phyloP scores from a whole-genome alignment of 2,888 invertebrate species.

The Agrochola macilenta region DNA sequence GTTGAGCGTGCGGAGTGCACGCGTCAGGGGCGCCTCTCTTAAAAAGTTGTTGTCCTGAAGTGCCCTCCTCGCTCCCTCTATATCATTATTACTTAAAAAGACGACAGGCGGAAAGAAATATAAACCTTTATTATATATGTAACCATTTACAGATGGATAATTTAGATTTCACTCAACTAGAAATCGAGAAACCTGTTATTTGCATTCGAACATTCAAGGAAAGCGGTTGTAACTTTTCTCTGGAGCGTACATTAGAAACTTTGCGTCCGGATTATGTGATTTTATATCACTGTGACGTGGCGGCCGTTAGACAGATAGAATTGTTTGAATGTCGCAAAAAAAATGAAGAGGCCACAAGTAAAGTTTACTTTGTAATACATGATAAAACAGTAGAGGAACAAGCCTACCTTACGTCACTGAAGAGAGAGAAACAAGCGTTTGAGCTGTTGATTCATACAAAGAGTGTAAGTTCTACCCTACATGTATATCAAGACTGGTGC shows the following conservation, averaged over 20 bases:
- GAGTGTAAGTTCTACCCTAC: slow-evolving; percentile 91
- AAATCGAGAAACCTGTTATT: slow-evolving; percentile 92
- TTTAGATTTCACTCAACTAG: slow-evolving; percentile 92
- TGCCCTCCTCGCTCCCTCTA: background rate
- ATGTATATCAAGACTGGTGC: background rate
- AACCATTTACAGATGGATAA: slow-evolving; percentile 91
- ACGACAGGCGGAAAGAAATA: background rate
- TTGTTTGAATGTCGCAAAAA: slow-evolving; percentile 93
- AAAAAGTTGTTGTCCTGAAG: background rate
- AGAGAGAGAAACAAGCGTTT: slow-evolving; percentile 98
- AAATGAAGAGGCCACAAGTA: slow-evolving; percentile 87
- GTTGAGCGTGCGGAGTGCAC: too few species aligned
- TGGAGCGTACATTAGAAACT: slow-evolving; percentile 93
- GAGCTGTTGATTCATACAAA: slow-evolving; percentile 97
- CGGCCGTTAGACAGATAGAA: slow-evolving; percentile 97
- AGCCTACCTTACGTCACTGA: slow-evolving; percentile 96
- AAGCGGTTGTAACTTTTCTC: slow-evolving; percentile 92
- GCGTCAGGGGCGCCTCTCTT: too few species aligned
- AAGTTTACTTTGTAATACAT: slow-evolving; percentile 97
- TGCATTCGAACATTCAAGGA: slow-evolving; percentile 95
- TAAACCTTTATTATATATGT: background rate
- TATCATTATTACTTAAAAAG: background rate
- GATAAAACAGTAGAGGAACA: slow-evolving; percentile 99
- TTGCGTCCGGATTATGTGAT: slow-evolving; percentile 95
- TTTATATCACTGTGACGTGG: slow-evolving; percentile 97